These are phyloP conservation scores for Acrocephalus scirpaceus DNA, from an alignment of 2,797 vertebrate genomes.

Conservation along the genomic window DNA sequence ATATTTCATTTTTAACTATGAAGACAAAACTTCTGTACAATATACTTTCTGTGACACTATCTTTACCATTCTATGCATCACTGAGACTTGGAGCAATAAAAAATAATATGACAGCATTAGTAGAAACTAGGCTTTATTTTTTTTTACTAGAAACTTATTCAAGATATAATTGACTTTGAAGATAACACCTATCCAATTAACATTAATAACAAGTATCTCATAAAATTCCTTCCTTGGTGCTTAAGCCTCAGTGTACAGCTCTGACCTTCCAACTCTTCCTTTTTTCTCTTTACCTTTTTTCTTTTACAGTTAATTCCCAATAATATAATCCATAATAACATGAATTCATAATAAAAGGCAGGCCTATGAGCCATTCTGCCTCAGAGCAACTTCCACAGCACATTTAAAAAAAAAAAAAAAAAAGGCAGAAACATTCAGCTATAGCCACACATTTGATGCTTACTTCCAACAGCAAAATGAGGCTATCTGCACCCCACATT, in stretches of 20 bases:
- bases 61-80: neutral
- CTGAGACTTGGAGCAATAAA: neutral
- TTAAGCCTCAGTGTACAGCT: neutral
- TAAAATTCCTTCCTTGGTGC: neutral
- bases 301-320: neutral
- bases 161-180: neutral
- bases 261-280: neutral
- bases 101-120: neutral
- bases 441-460: neutral
- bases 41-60: neutral
- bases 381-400: neutral
- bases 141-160: neutral
- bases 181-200: neutral
- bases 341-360: neutral
- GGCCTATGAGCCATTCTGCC: neutral
- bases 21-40: slow-evolving; percentile 18
- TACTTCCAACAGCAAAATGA: neutral
- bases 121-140: neutral
- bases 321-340: neutral
- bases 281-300: neutral
- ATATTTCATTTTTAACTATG: slow-evolving; percentile 24
- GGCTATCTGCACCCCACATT: neutral
- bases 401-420: neutral
- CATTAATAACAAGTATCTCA: neutral
- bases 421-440: neutral